Conservation (phyloP, 2,888 invertebrate genomes). For the Drosophila melanocephala region DNA sequence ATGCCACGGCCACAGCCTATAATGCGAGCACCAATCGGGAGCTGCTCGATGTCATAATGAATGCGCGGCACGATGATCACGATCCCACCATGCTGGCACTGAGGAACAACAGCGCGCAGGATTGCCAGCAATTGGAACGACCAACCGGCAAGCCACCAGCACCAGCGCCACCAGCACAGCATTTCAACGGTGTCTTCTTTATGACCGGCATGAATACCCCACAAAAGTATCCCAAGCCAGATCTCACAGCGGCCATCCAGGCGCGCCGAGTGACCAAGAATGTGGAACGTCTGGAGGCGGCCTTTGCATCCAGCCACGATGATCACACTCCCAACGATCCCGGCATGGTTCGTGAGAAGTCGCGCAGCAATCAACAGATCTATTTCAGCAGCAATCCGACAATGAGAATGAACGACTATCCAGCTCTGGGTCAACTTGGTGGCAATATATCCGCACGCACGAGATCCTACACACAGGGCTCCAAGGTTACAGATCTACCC, state of each 20-base stretch:
- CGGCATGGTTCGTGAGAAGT: constrained; percentile 88
- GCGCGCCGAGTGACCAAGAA: constrained; percentile 90
- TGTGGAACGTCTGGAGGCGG: constrained; percentile 90
- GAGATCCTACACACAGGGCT: constrained; percentile 85
- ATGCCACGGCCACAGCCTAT: constrained; percentile 69
- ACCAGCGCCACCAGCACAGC: constrained; percentile 83
- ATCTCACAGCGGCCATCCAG: constrained; percentile 87
- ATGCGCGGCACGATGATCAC: constrained; percentile 86
- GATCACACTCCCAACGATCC: constrained; percentile 87
- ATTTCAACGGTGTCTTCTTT: constrained; percentile 88
- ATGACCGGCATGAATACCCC: constrained; percentile 86
- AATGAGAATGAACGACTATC: constrained; percentile 73
- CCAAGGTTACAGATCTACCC: constrained; percentile 90
- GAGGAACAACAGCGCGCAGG: constrained; percentile 78
- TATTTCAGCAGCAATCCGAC: constrained; percentile 84
- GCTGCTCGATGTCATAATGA: constrained; percentile 87
- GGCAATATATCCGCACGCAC: constrained; percentile 88
- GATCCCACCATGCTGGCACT: constrained; percentile 85
- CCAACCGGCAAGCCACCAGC: constrained; percentile 55
- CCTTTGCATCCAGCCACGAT: constrained; percentile 73
- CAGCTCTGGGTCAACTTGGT: constrained; percentile 87
- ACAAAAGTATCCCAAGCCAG: constrained; percentile 85
- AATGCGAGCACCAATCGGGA: constrained; percentile 86
- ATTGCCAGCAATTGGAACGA: constrained; percentile 22
- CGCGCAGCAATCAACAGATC: constrained; percentile 83